These are phyloP conservation scores for Todus mexicanus DNA, from an alignment of 2,797 vertebrate genomes.

Conservation along the genomic window DNA sequence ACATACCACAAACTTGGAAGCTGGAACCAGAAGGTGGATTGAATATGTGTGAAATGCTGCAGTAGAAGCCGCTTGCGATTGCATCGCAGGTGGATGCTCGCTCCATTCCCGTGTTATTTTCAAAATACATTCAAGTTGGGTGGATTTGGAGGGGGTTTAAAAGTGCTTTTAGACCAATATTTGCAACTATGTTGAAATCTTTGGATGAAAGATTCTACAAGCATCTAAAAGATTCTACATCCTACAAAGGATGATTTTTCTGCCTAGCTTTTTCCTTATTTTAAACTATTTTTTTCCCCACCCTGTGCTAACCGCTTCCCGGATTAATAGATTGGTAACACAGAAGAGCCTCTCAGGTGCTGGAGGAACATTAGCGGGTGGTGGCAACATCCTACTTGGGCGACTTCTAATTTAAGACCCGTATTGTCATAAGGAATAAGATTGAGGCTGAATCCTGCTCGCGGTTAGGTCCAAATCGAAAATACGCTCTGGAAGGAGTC, in stretches of 20 bases:
- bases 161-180: too few relatives aligned
- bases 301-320: not conserved
- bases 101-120: conserved; percentile 7
- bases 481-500: conserved; percentile 12
- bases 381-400: conserved; percentile 6
- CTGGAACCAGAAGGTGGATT: conserved; percentile 58
- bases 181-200: not conserved
- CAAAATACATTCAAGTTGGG: not conserved
- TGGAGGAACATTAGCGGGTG: not conserved
- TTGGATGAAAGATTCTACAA: not conserved
- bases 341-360: not conserved
- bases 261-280: not conserved
- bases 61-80: conserved; percentile 43
- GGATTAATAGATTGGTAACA: not conserved
- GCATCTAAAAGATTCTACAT: not conserved
- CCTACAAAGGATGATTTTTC: not conserved
- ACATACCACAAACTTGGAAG: conserved; percentile 52
- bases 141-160: not conserved
- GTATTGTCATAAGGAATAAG: conserved; percentile 8
- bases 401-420: conserved; percentile 24
- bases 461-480: conserved; percentile 36
- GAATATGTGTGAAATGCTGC: conserved; percentile 46
- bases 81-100: conserved; percentile 59
- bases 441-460: conserved; percentile 30
- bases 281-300: not conserved